Evolutionary conservation across 1,140 invertebrate species (phyloP), one percentile per base, ranked within the genome.

Genomic region (Brachionus plicatilis): DNA sequence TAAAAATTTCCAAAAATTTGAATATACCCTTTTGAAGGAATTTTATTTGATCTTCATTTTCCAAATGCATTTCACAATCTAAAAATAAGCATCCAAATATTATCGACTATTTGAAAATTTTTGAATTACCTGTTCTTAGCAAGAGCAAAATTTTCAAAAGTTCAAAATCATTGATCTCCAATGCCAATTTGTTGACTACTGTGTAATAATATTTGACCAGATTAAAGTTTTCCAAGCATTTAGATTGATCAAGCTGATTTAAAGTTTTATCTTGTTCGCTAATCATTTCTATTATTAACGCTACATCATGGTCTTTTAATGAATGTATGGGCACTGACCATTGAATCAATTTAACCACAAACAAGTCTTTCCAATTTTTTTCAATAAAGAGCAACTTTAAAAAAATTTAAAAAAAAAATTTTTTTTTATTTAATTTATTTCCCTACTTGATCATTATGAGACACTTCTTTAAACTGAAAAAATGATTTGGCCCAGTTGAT

Each of bases 401-500:
- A 43, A 50, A 76, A 17, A 27, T 20, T n/a, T n/a, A 27, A 47
- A 76, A 14, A 7, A n/a, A 72, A 17, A 72, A 24, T 24, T 24
- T 24, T 24, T 24, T 24, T n/a, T 43, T 27, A n/a, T 56, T 56
- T 17, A 56, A 56, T 56, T 88, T 0, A 98, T 90, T 0, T 93
- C 87, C 85, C 88, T 12, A 92, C 90, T 88, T 96, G 94, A 87
- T 98, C 96, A 24, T 92, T 89, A 82, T 94, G 90, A 0, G 93
- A 92, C 9, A 98, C 88, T 9, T 92, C 91, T 0, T 92, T 92
- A 86, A 95, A 95, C 0, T 93, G 92, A 1, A 93, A 93, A 0
- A 96, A 90, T 86, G 92, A 93, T 87, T 94, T 93, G 0, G 94
- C 92, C 94, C 95, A 97, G 87, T 94, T 93, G 0, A 97, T 93